A percentile compares a stretch with the other conserved stretches of the same genome.
Conservation (phyloP, 2,113 vertebrate species). For the mouse (Mus musculus) region DNA sequence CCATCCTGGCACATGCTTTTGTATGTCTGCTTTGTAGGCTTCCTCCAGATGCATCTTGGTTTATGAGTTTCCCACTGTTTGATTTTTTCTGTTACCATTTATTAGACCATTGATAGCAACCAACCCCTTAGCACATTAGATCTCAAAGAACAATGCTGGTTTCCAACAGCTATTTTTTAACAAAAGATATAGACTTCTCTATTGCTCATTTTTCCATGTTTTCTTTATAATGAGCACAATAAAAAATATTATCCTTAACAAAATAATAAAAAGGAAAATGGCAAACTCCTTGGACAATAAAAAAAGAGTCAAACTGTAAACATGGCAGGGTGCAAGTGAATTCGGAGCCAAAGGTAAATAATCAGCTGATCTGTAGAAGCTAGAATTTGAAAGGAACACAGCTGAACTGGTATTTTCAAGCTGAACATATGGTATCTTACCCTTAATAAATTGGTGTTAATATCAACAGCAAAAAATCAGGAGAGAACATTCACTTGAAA, state of each 20-base stretch:
- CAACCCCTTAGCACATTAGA: not conserved
- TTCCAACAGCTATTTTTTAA: not conserved
- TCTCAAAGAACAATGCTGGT: not conserved
- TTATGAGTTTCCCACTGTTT: not conserved
- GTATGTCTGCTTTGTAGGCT: not conserved
- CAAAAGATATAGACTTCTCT: not conserved
- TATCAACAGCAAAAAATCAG: constrained; percentile 56
- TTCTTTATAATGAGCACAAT: not conserved
- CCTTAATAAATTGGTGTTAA: constrained; percentile 73
- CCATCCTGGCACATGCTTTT: not conserved
- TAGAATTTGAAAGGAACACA: constrained; percentile 64
- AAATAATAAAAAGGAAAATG: not conserved
- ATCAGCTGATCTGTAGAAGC: constrained; percentile 41
- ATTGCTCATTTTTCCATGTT: not conserved
- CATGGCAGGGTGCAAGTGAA: constrained; percentile 40
- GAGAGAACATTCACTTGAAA: constrained; percentile 41
- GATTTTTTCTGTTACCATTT: not conserved
- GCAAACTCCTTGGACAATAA: constrained; percentile 46
- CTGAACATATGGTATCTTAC: constrained; percentile 69
- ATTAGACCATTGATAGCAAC: not conserved
- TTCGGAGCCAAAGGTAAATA: constrained; percentile 52
- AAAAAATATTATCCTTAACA: not conserved
- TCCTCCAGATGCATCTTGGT: not conserved
- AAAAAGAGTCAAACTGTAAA: constrained; percentile 12
- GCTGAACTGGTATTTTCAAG: constrained; percentile 58